A percentile compares a stretch with the other conserved stretches of the same genome.
phyloP scores from a whole-genome alignment of 2,888 invertebrate species.

The Drosophila colorata region DNA sequence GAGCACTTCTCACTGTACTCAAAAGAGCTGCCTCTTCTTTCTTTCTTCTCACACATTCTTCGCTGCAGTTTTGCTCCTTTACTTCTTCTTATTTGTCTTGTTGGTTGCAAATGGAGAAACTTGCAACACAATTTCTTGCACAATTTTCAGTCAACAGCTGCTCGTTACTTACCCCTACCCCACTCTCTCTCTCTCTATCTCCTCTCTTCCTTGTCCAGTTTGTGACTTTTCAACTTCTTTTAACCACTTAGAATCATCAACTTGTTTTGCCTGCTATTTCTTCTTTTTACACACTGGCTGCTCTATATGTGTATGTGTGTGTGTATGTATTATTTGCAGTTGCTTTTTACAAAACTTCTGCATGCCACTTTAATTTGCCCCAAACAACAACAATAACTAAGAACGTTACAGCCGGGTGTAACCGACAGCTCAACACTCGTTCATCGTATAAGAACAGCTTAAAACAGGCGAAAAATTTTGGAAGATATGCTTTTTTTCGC shows the following conservation, averaged over 20 bases:
- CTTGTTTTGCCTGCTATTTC: slow-evolving; percentile 68
- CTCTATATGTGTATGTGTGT: slow-evolving; percentile 19
- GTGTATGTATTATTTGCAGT: slow-evolving; percentile 46
- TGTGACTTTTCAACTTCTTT: slow-evolving; percentile 77
- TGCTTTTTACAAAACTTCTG: slow-evolving; percentile 53
- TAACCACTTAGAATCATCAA: slow-evolving; percentile 78
- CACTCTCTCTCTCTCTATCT: neutral
- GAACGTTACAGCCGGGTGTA: too few species aligned
- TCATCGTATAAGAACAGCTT: too few species aligned
- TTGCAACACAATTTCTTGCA: slow-evolving; percentile 47
- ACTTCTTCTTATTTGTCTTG: slow-evolving; percentile 10
- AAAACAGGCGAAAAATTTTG: too few species aligned
- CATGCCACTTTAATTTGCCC: slow-evolving; percentile 69
- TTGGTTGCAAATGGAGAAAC: slow-evolving; percentile 53
- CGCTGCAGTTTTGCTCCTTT: slow-evolving; percentile 8
- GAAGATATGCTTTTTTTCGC: too few species aligned
- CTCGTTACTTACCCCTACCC: slow-evolving; percentile 32
- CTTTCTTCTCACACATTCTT: slow-evolving; percentile 18
- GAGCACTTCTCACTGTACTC: slow-evolving; percentile 17
- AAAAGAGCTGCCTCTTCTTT: slow-evolving; percentile 7
- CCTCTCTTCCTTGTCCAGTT: slow-evolving; percentile 48
- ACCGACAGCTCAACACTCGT: too few species aligned
- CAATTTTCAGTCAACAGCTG: slow-evolving; percentile 72
- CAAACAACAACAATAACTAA: slow-evolving; percentile 33
- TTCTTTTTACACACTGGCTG: slow-evolving; percentile 21